Base-by-base conservation (phyloP, 1,140 invertebrate species). In the Chymomyza costata region DNA sequence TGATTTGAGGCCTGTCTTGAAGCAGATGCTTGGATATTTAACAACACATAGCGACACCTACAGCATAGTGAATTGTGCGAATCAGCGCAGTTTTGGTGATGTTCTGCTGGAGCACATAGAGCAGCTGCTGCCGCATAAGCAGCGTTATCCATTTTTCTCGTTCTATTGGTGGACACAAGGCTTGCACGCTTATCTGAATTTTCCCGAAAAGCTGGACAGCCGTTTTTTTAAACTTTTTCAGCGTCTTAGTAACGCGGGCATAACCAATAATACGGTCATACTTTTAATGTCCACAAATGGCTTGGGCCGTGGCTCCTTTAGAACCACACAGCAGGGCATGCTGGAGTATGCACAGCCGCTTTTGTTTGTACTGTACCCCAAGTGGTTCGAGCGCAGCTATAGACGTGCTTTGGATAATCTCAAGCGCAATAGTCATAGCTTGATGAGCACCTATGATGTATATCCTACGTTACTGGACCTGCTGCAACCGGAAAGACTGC, bases 271-370 rank as follows among this genome's bases (percentile, higher is more conserved):
- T 1, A 65, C 62, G 8, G 5, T 65, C 1, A 50, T 65, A n/a
- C 1, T 65, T 1, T 40, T 65, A 0, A 64, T 65, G 62, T 57
- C 60, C 0, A 47, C 50, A 18, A 60, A 65, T 7, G 62, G 62
- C 2, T 0, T 51, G 14, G 14, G 47, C 2, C 57, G 37, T 40
- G 59, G 59, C 1, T 15, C 17, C 6, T 65, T 51, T 15, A 40
- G 62, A 3, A 69, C 70, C 31, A 96, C 95, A 0, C 91, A 92
- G 68, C 89, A 92, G 51, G 91, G 93, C 81, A 88, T 97, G 56
- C 32, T 60, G 14, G 96, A 98, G 85, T 95, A 97, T 80, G 84
- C 95, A 38, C 85, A 97, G 15, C 96, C 96, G 0, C 92, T 95
- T 55, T 86, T 95, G 13, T 92, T 92, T 59, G 76, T 95, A 1